phyloP scores from a whole-genome alignment of 2,113 vertebrate genomes.

The Globicephala melas region DNA sequence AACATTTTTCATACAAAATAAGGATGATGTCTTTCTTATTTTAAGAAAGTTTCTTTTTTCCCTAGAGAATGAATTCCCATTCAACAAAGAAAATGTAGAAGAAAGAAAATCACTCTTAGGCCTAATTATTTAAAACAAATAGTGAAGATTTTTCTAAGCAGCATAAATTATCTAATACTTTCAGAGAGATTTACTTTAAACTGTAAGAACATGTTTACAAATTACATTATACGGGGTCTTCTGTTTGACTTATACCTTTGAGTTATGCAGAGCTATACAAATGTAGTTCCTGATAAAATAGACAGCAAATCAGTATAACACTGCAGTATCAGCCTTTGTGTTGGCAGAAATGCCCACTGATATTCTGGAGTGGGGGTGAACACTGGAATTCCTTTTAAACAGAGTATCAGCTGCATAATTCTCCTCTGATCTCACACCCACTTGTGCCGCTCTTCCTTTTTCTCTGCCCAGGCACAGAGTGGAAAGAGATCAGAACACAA shows the following conservation, averaged over 20 bases:
- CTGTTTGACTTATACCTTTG: neutral
- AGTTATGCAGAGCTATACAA: slow-evolving; percentile 7
- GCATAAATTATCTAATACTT: neutral
- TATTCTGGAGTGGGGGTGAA: neutral
- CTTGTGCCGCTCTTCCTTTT: neutral
- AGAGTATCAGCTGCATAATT: neutral
- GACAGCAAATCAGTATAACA: neutral
- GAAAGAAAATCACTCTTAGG: neutral
- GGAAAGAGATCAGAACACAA: slow-evolving; percentile 43
- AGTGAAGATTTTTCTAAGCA: slow-evolving; percentile 27
- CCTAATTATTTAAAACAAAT: neutral
- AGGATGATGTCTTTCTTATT: neutral
- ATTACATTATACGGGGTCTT: neutral
- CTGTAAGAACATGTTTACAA: neutral
- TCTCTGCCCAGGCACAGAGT: slow-evolving; percentile 7
- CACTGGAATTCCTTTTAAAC: slow-evolving; percentile 48
- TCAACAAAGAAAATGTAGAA: slow-evolving; percentile 14
- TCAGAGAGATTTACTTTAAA: neutral
- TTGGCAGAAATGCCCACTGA: slow-evolving; percentile 27
- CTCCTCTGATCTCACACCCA: slow-evolving; percentile 36
- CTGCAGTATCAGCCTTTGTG: neutral
- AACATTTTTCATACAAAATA: neutral
- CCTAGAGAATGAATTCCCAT: neutral
- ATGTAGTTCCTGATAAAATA: slow-evolving; percentile 25
- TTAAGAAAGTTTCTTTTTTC: neutral